Base-by-base conservation (phyloP, 2,888 invertebrate genomes). In the Heteromyza rotundicornis region DNA sequence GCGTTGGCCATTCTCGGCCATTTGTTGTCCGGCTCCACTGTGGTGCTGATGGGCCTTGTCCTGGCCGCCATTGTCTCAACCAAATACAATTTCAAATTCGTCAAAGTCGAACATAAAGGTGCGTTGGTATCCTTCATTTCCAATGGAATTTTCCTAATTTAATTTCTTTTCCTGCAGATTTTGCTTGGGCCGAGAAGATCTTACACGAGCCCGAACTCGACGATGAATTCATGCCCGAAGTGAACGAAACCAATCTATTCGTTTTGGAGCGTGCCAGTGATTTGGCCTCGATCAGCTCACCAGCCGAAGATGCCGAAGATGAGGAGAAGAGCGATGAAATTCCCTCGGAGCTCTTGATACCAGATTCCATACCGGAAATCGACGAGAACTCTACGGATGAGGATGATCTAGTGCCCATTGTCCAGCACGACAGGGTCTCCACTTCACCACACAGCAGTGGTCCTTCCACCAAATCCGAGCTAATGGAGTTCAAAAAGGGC, bases 211-310 rank as follows among this genome's bases (percentile, higher is more conserved):
- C 71, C 10, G 79, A 79, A 54, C 57, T 69, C 19, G 76, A 77
- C 19, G 81, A 82, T 64, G 82, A 83, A 67, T 82, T 83, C 66
- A 66, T 83, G 70, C 82, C 80, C 2, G 83, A 83, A 64, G 79
- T 72, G 0, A 82, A 75, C 60, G 82, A 80, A 60, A 67, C 73
- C 17, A 81, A 79, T 70, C 66, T 82, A 62, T 75, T 75, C 62
- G 73, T 83, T 7, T 64, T 83, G 62, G 74, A 82, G 60, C 76
- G 76, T 54, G 83, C 83, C 52, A 79, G 82, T 62, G 80, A 81
- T 68, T 74, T 80, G 63, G 76, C 81, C 7, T 73, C 72, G n/a
- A 65, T 75, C 10, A 74, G 75, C 40, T 72, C 72, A 49, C 71
- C 75, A 54, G 68, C 68, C 54, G 71, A 74, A 22, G 70, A 66